Base-by-base conservation (phyloP, 2,113 vertebrate genomes). In the Phrynosoma platyrhinos region DNA sequence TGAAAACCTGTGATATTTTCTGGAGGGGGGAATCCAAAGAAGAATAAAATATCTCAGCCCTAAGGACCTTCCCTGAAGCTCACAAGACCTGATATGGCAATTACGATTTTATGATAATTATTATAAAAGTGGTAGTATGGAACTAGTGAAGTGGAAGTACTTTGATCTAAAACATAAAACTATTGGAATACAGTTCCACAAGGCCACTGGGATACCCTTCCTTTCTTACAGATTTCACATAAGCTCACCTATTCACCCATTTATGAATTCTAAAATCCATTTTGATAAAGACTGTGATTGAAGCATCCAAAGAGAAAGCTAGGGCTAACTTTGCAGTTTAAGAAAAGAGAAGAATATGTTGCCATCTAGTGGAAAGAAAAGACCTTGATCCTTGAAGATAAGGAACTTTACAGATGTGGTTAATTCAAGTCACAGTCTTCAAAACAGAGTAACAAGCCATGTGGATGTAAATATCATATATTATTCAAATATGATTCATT, bases 301-400 rank as follows among this genome's bases (percentile, higher is more conserved):
- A 55, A 5, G 2, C 36, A 74, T 58, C 52, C n/a, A 72, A 66
- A 76, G 5, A 40, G 55, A 64, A 30, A 12, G 1, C 32, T 64
- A 64, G 25, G 23, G 40, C 23, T 25, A 82, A 21, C 40, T 18
- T 40, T n/a, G 23, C 55, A 62, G 66, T 66, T 16, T 68, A 42
- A 42, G 74, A 36, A 16, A 42, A 25, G 25, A 36, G 25, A 47
- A 66, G 16, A 27, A 53, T 86, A 36, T 52, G 40, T 30, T 68
- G 75, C 84, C 55, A 64, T 77, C 84, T 78, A 85, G 27, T n/a
- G 84, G 74, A 78, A 36, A 78, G 40, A 64, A 55, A 74, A 16
- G 30, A 20, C 25, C 40, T 71, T 53, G 12, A 40, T 75, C 53
- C 71, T 75, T 75, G 36, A 16, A 74, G 47, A 71, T 36, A 30